Evolutionary conservation across 2,113 vertebrate genomes (phyloP).

Genomic region (Cepphus grylle): DNA sequence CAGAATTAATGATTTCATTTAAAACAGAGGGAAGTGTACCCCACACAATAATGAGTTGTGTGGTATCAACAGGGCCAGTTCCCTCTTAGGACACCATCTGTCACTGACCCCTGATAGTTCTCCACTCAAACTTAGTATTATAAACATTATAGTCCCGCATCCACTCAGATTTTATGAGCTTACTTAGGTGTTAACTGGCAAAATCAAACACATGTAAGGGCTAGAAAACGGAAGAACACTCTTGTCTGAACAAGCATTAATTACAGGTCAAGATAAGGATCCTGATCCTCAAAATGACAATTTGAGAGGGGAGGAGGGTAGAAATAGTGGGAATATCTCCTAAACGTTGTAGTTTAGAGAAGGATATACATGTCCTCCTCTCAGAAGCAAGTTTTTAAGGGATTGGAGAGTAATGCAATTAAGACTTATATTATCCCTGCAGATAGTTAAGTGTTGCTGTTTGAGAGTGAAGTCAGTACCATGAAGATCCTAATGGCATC

Average conservation of each 20-base stretch:
- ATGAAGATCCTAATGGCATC: background rate
- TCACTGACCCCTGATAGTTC: background rate
- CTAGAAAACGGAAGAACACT: background rate
- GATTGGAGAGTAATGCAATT: background rate
- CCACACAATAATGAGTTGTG: background rate
- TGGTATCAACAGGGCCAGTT: rapidly evolving
- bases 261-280: background rate
- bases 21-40: rapidly evolving
- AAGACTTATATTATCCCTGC: background rate
- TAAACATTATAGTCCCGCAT: rapidly evolving
- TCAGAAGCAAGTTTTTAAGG: background rate
- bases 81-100: background rate
- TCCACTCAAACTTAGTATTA: background rate
- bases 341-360: background rate
- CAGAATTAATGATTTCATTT: background rate
- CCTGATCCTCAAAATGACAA: background rate
- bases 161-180: background rate
- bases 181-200: background rate
- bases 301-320: rapidly evolving
- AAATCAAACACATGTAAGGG: background rate
- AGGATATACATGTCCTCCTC: no score
- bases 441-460: rapidly evolving
- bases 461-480: background rate
- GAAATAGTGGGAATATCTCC: background rate
- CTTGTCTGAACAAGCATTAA: background rate